A percentile compares a stretch with the other conserved stretches of the same genome.
phyloP scores from a whole-genome alignment of 64 coral and sea anemone genomes.

The Dendronephthya gigantea region DNA sequence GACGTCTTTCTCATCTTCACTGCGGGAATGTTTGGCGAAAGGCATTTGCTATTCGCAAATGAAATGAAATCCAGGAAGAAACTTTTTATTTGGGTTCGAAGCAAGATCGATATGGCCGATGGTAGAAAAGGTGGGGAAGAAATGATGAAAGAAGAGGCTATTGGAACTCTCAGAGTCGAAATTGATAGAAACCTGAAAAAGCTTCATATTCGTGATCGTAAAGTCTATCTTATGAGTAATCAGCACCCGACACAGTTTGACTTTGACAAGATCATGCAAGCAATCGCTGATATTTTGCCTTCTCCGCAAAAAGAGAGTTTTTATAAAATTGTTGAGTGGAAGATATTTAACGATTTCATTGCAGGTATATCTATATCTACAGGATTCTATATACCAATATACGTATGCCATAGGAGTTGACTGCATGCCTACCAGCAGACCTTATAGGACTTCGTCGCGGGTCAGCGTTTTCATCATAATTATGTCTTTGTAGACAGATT shows the following conservation, averaged over 20 bases:
- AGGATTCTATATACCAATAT: too few species aligned
- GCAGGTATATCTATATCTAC: too few species aligned
- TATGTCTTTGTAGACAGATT: too few species aligned
- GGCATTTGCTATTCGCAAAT: not conserved
- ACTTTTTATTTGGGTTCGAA: not conserved
- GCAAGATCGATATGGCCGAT: not conserved
- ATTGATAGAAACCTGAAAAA: not conserved
- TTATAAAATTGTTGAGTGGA: too few species aligned
- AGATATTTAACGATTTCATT: too few species aligned
- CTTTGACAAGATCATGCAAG: not conserved
- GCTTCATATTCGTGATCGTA: not conserved
- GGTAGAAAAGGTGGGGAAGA: not conserved
- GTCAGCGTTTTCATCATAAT: too few species aligned
- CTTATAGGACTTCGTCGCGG: too few species aligned
- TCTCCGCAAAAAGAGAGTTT: too few species aligned
- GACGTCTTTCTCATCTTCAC: not conserved
- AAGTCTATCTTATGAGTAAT: not conserved
- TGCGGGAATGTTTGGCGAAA: not conserved
- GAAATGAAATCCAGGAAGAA: not conserved
- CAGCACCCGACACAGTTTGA: not conserved
- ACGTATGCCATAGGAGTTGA: too few species aligned
- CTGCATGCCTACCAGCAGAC: too few species aligned
- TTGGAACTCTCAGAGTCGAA: not conserved
- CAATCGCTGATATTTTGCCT: not conserved
- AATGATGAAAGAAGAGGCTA: not conserved